These are phyloP conservation scores for Furcula furcula DNA, from an alignment of 2,888 invertebrate genomes.

Conservation along the genomic window DNA sequence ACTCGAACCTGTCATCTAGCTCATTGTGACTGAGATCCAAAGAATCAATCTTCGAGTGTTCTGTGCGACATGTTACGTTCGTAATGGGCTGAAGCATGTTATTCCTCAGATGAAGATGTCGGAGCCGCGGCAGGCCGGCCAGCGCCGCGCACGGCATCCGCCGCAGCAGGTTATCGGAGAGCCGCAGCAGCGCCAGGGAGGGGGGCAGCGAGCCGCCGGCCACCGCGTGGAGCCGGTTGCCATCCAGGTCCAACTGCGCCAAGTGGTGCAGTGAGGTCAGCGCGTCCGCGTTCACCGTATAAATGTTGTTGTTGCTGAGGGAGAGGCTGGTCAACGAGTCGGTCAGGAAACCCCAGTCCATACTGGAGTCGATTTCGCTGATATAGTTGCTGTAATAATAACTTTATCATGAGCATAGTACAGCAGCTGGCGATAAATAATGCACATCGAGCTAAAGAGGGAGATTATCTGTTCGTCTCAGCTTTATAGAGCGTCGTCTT, in stretches of 20 bases:
- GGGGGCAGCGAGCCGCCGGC: slow-evolving; percentile 81
- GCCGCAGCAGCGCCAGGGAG: slow-evolving; percentile 83
- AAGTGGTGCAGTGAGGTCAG: slow-evolving; percentile 84
- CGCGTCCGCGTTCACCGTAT: slow-evolving; percentile 62
- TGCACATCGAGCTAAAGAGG: too few relatives aligned
- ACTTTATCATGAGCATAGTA: too few relatives aligned
- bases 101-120: slow-evolving; percentile 83
- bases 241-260: slow-evolving; percentile 84
- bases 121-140: slow-evolving; percentile 79
- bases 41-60: slow-evolving; percentile 84
- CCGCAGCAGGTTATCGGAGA: slow-evolving; percentile 85
- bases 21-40: slow-evolving; percentile 91
- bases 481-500: too few relatives aligned
- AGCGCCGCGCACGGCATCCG: slow-evolving; percentile 81
- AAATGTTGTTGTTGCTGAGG: slow-evolving; percentile 88
- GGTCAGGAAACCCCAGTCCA: slow-evolving; percentile 87
- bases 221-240: slow-evolving; percentile 84
- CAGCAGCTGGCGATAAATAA: too few relatives aligned
- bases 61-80: slow-evolving; percentile 45
- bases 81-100: slow-evolving; percentile 43
- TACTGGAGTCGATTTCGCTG: slow-evolving; percentile 38
- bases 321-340: slow-evolving; percentile 88
- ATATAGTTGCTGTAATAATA: slow-evolving; percentile 86
- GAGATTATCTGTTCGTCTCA: too few relatives aligned
- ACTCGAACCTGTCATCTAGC: slow-evolving; percentile 83